phyloP scores from a whole-genome alignment of 2,113 vertebrate species.

The Thryonomys swinderianus region DNA sequence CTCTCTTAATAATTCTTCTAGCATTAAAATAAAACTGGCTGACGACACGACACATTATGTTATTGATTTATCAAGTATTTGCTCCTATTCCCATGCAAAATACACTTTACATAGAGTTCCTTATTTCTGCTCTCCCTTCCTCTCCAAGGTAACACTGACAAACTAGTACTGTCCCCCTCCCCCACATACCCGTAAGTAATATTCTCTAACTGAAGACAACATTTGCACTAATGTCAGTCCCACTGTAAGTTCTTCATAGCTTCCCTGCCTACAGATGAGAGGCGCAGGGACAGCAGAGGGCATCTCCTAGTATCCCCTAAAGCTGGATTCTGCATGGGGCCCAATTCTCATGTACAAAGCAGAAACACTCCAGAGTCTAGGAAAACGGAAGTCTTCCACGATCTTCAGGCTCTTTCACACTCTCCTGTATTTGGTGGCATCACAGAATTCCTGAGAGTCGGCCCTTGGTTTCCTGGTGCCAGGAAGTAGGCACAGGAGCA shows the following conservation, averaged over 20 bases:
- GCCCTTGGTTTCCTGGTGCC: no score
- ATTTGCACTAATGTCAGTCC: accelerated
- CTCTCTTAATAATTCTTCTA: not conserved
- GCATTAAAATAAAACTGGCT: conserved; percentile 19
- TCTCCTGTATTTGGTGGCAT: no score
- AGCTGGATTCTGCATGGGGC: not conserved
- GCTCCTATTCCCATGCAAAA: conserved; percentile 28
- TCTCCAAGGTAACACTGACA: not conserved
- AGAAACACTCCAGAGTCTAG: not conserved
- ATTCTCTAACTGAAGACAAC: not conserved
- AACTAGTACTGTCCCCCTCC: not conserved
- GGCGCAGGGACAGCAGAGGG: not conserved
- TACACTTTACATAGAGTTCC: not conserved
- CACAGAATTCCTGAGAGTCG: not conserved
- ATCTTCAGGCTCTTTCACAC: no score
- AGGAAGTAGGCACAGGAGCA: not conserved
- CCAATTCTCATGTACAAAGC: not conserved
- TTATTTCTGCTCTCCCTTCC: not conserved
- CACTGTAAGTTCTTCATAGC: not conserved
- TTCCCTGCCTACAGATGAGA: not conserved
- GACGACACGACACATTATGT: not conserved
- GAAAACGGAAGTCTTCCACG: not conserved
- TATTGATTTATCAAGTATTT: not conserved
- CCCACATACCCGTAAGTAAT: not conserved
- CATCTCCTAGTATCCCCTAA: not conserved